These are phyloP conservation scores for Mythimna pallens DNA, from an alignment of 2,888 invertebrate species.

Conservation along the genomic window DNA sequence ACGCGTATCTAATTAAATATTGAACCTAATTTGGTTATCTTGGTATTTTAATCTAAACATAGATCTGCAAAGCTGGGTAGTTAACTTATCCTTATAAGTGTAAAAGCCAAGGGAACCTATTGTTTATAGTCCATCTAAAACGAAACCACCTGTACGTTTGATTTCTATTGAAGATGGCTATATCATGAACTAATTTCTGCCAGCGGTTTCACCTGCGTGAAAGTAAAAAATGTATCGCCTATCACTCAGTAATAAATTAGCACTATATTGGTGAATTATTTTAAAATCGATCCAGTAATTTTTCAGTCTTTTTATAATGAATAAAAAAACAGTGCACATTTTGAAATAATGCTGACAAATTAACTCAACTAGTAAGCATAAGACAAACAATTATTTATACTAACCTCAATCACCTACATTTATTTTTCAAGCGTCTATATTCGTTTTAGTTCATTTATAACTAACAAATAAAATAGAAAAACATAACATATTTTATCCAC, in stretches of 20 bases:
- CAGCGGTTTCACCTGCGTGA: too few relatives aligned
- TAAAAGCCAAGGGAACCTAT: slow-evolving; percentile 14
- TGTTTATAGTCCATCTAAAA: slow-evolving; percentile 11
- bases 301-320: too few relatives aligned
- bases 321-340: too few relatives aligned
- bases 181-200: too few relatives aligned
- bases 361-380: background rate
- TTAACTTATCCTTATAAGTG: slow-evolving; percentile 42
- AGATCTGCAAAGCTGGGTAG: slow-evolving; percentile 37
- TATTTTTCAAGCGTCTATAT: background rate
- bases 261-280: too few relatives aligned
- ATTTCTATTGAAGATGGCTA: background rate
- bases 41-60: slow-evolving; percentile 28
- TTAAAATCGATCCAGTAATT: background rate
- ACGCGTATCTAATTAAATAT: slow-evolving; percentile 37
- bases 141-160: background rate
- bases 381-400: background rate
- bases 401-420: background rate
- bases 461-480: background rate
- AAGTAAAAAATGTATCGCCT: too few relatives aligned
- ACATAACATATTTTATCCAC: background rate
- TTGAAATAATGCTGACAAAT: slow-evolving; percentile 8
- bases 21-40: slow-evolving; percentile 51
- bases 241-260: too few relatives aligned
- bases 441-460: background rate